Base-by-base conservation (phyloP, 1,140 invertebrate species). In the Drosophila funebris region DNA sequence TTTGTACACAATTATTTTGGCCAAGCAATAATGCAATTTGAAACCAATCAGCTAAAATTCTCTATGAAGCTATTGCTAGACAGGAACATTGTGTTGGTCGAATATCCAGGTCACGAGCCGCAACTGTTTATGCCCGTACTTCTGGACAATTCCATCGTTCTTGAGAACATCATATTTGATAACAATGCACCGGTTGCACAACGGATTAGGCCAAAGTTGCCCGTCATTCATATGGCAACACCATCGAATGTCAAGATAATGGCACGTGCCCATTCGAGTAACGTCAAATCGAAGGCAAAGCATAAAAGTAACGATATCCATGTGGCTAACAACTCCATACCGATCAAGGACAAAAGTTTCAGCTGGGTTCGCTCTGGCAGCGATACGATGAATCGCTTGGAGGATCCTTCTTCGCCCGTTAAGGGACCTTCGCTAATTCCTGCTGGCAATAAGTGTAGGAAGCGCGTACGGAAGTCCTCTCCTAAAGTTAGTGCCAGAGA, bases 51-150 rank as follows among this genome's bases (percentile, higher is more conserved):
- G 7, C 54, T 27, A 0, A 70, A 62, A 67, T 78, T 76, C 20
- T 50, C 68, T 3, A 48, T 76, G 54, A 73, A 76, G 22, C 27
- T 78, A 7, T 43, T 78, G 37, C 11, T 68, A 1, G 46, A 31
- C 14, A 43, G 43, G 46, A 75, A 27, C 18, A 57, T 66, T 14
- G 24, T 72, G 11, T 20, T 78, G 18, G 73, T 76, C 7, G 68
- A 78, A 29, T 39, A 36, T 63, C 73, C 73, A 4, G 56, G 52
- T 2, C 41, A 7, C 0, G 76, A 76, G 9, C 24, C 73, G 20
- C 73, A 78, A n/a, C 11, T 78, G 2, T 76, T 76, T 14, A 43
- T 68, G 52, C 73, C 73, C 3, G 9, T 37, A 2, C n/a, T 78
- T 2, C 16, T 43, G 4, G 9, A 67, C n/a, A 22, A 63, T 8